phyloP scores from a whole-genome alignment of 1,140 invertebrate species.

The Caenorhabditis latens region DNA sequence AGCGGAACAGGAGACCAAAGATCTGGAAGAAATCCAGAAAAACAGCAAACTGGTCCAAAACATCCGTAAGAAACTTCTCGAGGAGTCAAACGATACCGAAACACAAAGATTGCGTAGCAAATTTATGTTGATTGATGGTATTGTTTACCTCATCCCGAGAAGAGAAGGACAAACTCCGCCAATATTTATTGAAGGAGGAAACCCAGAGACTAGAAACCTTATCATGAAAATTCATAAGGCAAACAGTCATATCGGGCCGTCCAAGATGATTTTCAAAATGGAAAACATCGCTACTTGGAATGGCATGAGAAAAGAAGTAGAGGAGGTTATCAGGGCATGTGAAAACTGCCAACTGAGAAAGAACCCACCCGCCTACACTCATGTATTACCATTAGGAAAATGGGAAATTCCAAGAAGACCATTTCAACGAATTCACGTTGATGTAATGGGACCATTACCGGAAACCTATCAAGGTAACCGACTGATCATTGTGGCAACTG shows the following conservation, averaged over 20 bases:
- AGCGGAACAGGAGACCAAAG: not conserved
- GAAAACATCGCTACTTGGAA: not conserved
- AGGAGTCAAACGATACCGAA: not conserved
- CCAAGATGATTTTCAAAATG: not conserved
- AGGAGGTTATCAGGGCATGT: not conserved
- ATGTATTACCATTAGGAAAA: not conserved
- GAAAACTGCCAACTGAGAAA: not conserved
- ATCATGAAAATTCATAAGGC: not conserved
- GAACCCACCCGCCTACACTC: not conserved
- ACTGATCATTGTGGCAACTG: not conserved
- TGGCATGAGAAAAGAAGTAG: not conserved
- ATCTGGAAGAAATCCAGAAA: not conserved
- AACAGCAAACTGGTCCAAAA: not conserved
- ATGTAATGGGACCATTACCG: not conserved
- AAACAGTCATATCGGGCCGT: not conserved
- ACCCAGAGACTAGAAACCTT: not conserved
- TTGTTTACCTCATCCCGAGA: not conserved
- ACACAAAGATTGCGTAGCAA: not conserved
- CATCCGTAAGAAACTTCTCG: not conserved
- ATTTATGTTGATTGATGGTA: not conserved
- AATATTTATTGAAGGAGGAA: not conserved
- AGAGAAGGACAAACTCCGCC: not conserved
- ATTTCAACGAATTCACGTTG: not conserved
- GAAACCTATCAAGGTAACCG: not conserved
- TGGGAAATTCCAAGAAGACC: not conserved